Percentiles rank a stretch among this genome's conserved stretches.
phyloP scores from a whole-genome alignment of 2,797 vertebrate species.

The Enteromius paludinosus region DNA sequence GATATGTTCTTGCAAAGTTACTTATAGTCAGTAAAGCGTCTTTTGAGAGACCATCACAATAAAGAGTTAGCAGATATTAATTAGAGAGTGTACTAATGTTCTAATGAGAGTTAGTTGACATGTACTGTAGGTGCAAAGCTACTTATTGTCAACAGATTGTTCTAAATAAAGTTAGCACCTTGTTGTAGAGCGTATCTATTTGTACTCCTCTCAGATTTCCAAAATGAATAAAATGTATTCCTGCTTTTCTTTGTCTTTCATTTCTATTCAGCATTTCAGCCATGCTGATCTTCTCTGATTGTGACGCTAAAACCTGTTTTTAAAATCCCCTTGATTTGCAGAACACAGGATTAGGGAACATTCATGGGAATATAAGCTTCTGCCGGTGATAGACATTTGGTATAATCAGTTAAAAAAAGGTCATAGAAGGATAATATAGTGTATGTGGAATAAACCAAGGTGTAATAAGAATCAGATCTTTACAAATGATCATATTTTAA shows the following conservation, averaged over 20 bases:
- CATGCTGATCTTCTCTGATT: constrained; percentile 10
- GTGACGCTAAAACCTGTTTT: constrained; percentile 15
- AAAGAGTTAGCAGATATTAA: no score
- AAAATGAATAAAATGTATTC: not conserved
- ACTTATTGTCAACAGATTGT: no score
- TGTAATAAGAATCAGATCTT: not conserved
- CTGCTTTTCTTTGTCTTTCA: not conserved
- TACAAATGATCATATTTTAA: not conserved
- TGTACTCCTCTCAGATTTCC: not conserved
- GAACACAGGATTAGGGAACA: constrained; percentile 22
- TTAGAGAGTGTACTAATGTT: no score
- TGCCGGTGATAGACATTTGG: not conserved
- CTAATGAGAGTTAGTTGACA: no score
- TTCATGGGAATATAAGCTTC: constrained; percentile 13
- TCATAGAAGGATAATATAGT: not conserved
- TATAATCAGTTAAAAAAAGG: not conserved
- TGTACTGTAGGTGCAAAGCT: no score
- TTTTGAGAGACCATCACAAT: no score
- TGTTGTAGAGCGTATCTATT: not conserved
- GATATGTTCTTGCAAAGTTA: no score
- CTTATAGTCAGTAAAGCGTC: no score
- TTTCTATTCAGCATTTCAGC: not conserved
- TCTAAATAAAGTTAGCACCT: not conserved
- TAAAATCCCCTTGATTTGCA: constrained; percentile 38
- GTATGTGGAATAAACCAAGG: not conserved